Evolutionary conservation across 1,140 invertebrate genomes (phyloP), one percentile per base, ranked within the genome.

Genomic region (Tetramorium parvispinum): DNA sequence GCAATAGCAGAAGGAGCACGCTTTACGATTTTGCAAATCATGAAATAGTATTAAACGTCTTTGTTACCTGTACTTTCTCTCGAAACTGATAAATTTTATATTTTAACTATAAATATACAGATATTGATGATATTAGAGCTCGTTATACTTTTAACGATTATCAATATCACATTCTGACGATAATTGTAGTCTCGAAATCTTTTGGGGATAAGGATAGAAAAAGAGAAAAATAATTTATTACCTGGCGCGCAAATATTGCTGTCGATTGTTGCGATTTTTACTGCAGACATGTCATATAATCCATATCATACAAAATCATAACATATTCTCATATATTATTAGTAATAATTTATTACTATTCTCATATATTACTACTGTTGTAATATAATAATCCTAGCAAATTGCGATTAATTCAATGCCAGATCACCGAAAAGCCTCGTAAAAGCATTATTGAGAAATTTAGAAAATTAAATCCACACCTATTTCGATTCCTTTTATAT

Each of bases 401-500:
- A 53, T 81, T 37, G 46, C 46, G 16, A 79, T 71, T 73, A 83
- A 83, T 83, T 46, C 7, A 83, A 73, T 13, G 21, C 24, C 13
- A 21, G 27, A n/a, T 5, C 5, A 27, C 3, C 2, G 4, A 43
- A 71, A 46, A 73, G 59, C 18, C 13, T 55, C 4, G 40, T 51
- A 32, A 79, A 71, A 71, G 40, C 16, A 37, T 55, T n/a, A 24
- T 65, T 66, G 65, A 46, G 16, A 57, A 24, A 16, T 40, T 59
- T 13, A 13, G 40, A 49, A 82, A 82, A 61, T 75, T 49, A 49
- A 49, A 40, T 61, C n/a, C 10, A 3, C 13, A 21, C 46, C 16
- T 16, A 2, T 27, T n/a, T 18, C 3, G n/a, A 16, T 46, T 27
- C n/a, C 8, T 66, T 43, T 66, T 13, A 13, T 6, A 10, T 57